Percentiles rank a stretch among this genome's conserved stretches.
These are phyloP conservation scores for Drosophila setosimentum DNA, from an alignment of 2,888 invertebrate species.

Conservation along the genomic window DNA sequence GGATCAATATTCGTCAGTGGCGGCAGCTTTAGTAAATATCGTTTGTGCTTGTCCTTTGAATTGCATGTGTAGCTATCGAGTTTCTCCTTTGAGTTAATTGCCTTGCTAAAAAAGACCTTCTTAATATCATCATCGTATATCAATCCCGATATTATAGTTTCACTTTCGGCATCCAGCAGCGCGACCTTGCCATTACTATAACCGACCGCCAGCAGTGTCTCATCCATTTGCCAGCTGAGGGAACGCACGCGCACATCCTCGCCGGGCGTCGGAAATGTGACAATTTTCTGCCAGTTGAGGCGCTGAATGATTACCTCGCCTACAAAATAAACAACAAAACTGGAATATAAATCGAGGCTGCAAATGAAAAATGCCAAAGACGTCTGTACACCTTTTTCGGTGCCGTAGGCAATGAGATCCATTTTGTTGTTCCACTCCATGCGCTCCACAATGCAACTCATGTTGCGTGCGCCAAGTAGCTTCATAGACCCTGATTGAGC, in stretches of 20 bases:
- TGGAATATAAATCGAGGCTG: not conserved
- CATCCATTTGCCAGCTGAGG: constrained; percentile 97
- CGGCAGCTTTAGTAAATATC: constrained; percentile 87
- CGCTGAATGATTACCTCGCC: constrained; percentile 95
- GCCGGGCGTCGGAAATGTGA: constrained; percentile 91
- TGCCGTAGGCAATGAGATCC: constrained; percentile 96
- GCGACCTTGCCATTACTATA: constrained; percentile 90
- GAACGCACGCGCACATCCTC: constrained; percentile 91
- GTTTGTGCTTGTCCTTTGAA: constrained; percentile 67
- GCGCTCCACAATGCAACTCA: constrained; percentile 87
- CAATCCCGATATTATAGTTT: constrained; percentile 90
- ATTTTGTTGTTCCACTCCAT: constrained; percentile 98
- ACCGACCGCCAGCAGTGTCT: constrained; percentile 90
- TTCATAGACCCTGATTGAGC: constrained; percentile 83
- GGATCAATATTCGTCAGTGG: constrained; percentile 87
- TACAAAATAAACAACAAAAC: constrained; percentile 76
- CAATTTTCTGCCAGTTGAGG: constrained; percentile 97
- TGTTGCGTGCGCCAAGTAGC: constrained; percentile 83
- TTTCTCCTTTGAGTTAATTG: constrained; percentile 73
- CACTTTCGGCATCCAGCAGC: constrained; percentile 94
- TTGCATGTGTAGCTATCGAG: constrained; percentile 65
- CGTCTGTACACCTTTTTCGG: constrained; percentile 89
- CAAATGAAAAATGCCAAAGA: not conserved
- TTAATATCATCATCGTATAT: constrained; percentile 88
- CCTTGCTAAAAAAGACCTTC: constrained; percentile 90